Percentiles rank a stretch among this genome's conserved stretches.
phyloP scores from a whole-genome alignment of 1,140 invertebrate species.

The Holotrichia oblita region DNA sequence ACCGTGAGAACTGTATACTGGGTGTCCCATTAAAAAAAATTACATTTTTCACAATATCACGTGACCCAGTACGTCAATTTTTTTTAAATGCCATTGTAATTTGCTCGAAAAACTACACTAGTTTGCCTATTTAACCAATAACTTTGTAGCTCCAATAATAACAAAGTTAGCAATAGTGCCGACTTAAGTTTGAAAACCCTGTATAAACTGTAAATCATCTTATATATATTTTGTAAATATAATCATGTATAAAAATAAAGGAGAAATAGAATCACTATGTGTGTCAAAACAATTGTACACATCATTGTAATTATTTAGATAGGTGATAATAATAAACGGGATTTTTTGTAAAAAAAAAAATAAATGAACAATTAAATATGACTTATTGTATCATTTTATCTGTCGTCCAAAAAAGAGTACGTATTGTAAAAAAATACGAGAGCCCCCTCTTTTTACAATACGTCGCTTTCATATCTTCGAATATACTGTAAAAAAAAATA shows the following conservation, averaged over 20 bases:
- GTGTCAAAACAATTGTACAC: background rate
- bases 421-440: conserved; percentile 38
- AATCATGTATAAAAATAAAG: background rate
- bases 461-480: conserved; percentile 8
- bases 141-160: too few species aligned
- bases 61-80: too few species aligned
- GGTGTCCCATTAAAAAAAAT: too few species aligned
- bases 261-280: background rate
- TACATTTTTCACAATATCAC: too few species aligned
- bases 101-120: too few species aligned
- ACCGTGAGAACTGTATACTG: too few species aligned
- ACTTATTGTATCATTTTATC: conserved; percentile 7
- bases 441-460: conserved; percentile 38
- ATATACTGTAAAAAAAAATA: conserved; percentile 26
- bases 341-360: conserved; percentile 24
- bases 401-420: conserved; percentile 12
- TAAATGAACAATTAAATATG: background rate
- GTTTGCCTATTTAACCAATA: too few species aligned
- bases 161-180: too few species aligned
- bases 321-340: background rate
- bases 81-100: too few species aligned
- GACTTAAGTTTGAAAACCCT: too few species aligned
- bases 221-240: conserved; percentile 24
- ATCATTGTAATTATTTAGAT: conserved; percentile 3
- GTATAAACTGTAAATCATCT: background rate